Evolutionary conservation across 2,888 invertebrate species (phyloP), one percentile per base, ranked within the genome.

Genomic region (Rotaria macrura): DNA sequence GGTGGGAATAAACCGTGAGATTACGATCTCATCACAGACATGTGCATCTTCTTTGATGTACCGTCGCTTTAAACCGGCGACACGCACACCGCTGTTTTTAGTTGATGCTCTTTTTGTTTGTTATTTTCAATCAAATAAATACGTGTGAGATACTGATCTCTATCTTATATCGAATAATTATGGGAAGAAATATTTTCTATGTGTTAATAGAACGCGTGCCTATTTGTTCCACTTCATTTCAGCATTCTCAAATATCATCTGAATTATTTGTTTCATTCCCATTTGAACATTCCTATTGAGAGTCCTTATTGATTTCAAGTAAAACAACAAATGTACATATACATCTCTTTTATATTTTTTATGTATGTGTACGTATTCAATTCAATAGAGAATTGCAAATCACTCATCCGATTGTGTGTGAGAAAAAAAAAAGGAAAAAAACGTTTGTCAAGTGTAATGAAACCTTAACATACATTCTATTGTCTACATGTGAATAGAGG

Each of bases 21-120:
- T 65, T 65, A 65, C 65, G 65, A 65, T 65, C 65, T 65, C 65
- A 65, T 65, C 65, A 65, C 65, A 65, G 65, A 65, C 65, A 65
- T 65, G 65, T 65, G 65, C 65, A 65, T 65, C 65, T 65, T 65
- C 65, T 65, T 65, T 65, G 29, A 65, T 65, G 6, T 65, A 29
- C 65, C 65, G 65, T 17, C 34, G 65, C 65, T 65, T 65, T 65
- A 29, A 65, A 65, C 29, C 34, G 65, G 65, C 65, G 65, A 65
- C 65, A 65, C 65, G 65, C 65, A 65, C 65, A 65, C 65, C 65
- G 65, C 65, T 65, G 65, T 10, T 14, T 17, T 43, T 49, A 49
- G 17, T 17, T 34, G 65, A 65, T 65, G 65, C 65, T 65, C 65
- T 65, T 65, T 65, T 65, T 34, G 29, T 65, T 65, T 65, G 29